Evolutionary conservation across 2,888 invertebrate genomes (phyloP).

Genomic region (Hipparchia sbordonii): DNA sequence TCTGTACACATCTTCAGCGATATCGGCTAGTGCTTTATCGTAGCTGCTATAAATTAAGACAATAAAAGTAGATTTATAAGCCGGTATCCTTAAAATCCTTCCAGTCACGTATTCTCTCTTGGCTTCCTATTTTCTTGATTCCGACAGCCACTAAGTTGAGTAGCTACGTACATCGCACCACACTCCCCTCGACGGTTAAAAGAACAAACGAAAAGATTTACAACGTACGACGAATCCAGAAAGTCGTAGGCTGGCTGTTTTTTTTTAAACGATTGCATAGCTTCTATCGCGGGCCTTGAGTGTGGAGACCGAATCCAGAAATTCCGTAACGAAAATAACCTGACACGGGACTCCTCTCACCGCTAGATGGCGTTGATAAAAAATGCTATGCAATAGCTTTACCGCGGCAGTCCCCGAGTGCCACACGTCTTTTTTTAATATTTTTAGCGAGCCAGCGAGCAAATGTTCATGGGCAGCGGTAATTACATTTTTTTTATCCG

Average conservation of each 20-base stretch:
- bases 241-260: not conserved
- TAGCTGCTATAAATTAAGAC: not conserved
- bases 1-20: not conserved
- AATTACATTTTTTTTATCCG: too few relatives aligned
- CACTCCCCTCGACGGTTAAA: slow-evolving; percentile 17
- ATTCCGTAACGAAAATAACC: too few relatives aligned
- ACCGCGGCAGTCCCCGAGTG: too few relatives aligned
- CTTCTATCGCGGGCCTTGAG: too few relatives aligned
- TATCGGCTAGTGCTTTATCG: not conserved
- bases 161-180: slow-evolving; percentile 13
- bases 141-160: slow-evolving; percentile 22
- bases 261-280: too few relatives aligned
- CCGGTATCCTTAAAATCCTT: slow-evolving; percentile 5
- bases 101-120: slow-evolving; percentile 19
- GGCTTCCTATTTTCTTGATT: slow-evolving; percentile 19
- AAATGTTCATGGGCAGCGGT: too few relatives aligned
- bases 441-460: too few relatives aligned
- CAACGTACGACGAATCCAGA: not conserved
- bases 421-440: too few relatives aligned
- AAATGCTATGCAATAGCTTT: too few relatives aligned
- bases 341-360: too few relatives aligned
- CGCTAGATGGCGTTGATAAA: too few relatives aligned
- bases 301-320: too few relatives aligned
- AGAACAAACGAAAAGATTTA: slow-evolving; percentile 19
- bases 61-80: slow-evolving; percentile 9